phyloP scores from a whole-genome alignment of 1,140 invertebrate genomes.

The Thaumatotibia leucotreta region DNA sequence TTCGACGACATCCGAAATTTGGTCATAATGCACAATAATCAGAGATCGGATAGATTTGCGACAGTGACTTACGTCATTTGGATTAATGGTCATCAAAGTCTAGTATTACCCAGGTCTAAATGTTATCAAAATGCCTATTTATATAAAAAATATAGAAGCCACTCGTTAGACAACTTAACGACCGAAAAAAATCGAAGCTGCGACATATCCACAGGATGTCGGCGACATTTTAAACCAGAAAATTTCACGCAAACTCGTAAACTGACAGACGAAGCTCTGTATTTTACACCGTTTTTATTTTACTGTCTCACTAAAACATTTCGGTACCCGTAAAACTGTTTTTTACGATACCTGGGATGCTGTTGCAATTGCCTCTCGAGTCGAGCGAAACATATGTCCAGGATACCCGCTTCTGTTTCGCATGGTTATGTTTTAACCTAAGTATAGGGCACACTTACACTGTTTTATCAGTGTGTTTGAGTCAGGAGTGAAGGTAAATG shows the following conservation, averaged over 20 bases:
- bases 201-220: neutral
- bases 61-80: no score
- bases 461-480: neutral
- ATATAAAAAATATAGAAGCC: neutral
- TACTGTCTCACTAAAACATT: conserved; percentile 62
- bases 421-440: neutral
- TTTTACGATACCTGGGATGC: conserved; percentile 48
- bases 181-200: neutral
- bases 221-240: neutral
- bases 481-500: neutral
- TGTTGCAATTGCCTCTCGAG: neutral
- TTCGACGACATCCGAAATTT: no score
- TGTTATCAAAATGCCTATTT: neutral
- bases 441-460: neutral
- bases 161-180: neutral
- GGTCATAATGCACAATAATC: no score
- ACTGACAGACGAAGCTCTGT: conserved; percentile 41
- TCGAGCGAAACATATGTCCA: neutral
- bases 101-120: no score
- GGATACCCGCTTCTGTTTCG: neutral
- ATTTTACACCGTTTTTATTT: conserved; percentile 62
- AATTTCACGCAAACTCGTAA: neutral
- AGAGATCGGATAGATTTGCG: no score
- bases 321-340: conserved; percentile 53
- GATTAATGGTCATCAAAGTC: no score